Percentiles rank a stretch among this genome's conserved stretches.
These are phyloP conservation scores for Oenanthe melanoleuca DNA, from an alignment of 2,113 vertebrate genomes.

Conservation along the genomic window DNA sequence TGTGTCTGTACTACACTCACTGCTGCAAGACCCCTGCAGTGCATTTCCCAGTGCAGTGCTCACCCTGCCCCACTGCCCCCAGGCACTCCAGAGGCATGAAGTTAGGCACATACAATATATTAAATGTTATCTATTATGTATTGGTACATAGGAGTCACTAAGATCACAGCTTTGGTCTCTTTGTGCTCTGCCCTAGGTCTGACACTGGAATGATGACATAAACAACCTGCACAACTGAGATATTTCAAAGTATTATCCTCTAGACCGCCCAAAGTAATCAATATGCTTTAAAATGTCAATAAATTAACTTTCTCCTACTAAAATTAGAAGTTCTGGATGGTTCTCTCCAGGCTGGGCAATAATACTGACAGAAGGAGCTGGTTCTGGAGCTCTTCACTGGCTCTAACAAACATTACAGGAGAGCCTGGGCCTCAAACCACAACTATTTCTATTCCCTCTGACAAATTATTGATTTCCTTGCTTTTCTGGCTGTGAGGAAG, in stretches of 20 bases:
- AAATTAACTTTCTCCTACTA: not conserved
- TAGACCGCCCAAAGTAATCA: not conserved
- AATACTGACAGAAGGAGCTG: not conserved
- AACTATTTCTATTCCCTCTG: not conserved
- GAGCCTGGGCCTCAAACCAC: not conserved
- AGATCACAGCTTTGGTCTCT: not conserved
- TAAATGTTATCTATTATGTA: rapidly evolving
- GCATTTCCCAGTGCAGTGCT: not conserved
- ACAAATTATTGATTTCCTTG: not conserved
- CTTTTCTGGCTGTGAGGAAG: not conserved
- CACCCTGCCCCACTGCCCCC: not conserved
- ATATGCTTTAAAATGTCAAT: not conserved
- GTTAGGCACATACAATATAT: too few species aligned
- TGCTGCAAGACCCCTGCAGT: not conserved
- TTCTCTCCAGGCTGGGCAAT: not conserved
- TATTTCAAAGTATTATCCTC: not conserved
- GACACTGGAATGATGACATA: not conserved
- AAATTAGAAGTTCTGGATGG: not conserved
- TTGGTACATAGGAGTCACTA: rapidly evolving
- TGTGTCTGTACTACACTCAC: not conserved
- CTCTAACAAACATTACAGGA: not conserved
- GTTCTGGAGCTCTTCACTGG: not conserved
- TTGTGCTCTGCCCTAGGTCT: not conserved
- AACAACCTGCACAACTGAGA: not conserved
- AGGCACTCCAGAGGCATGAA: not conserved